Evolutionary conservation across 2,888 invertebrate species (phyloP).

Genomic region (Athrips mouffetella): DNA sequence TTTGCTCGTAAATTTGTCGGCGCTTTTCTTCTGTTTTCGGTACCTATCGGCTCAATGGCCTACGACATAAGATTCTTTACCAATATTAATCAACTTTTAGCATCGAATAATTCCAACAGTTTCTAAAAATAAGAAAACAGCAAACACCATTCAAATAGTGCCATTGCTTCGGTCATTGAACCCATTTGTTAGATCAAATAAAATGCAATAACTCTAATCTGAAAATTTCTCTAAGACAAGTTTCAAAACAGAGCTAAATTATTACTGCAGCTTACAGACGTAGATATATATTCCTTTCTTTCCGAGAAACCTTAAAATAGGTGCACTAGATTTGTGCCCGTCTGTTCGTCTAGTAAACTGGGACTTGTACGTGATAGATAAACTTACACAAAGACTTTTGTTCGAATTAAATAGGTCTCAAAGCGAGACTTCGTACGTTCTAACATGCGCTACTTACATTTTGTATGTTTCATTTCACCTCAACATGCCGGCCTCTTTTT

Average conservation of each 20-base stretch:
- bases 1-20: too few species aligned
- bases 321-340: conserved; percentile 42
- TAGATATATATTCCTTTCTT: conserved; percentile 22
- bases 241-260: conserved; percentile 32
- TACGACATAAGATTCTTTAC: too few species aligned
- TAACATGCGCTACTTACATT: background rate
- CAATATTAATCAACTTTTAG: too few species aligned
- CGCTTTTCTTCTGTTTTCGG: too few species aligned
- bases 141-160: too few species aligned
- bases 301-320: conserved; percentile 52
- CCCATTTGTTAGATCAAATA: conserved; percentile 4
- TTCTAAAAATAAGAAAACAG: too few species aligned
- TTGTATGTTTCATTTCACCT: background rate
- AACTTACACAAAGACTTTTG: conserved; percentile 32
- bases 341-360: conserved; percentile 34
- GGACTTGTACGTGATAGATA: conserved; percentile 44
- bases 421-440: conserved; percentile 16
- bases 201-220: conserved; percentile 29
- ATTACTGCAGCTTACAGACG: background rate
- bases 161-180: background rate
- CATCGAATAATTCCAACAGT: too few species aligned
- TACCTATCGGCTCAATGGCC: too few species aligned
- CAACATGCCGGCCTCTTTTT: too few species aligned
- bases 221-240: conserved; percentile 27
- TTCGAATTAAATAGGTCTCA: conserved; percentile 27